phyloP scores from a whole-genome alignment of 1,140 invertebrate genomes.

The Zaprionus taronus region DNA sequence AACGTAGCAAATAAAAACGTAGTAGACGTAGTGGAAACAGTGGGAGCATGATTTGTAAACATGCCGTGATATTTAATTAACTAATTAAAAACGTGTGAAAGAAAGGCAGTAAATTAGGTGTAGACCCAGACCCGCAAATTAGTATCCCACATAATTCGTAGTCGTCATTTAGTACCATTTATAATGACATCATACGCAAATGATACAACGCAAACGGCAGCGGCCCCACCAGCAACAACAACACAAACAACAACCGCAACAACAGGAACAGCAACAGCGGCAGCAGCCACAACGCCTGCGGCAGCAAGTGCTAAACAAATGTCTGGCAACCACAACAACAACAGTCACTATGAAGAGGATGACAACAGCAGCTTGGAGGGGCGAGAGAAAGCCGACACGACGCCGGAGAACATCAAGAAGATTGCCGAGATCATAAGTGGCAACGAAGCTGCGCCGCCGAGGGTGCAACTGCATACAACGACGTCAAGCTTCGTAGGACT shows the following conservation, averaged over 20 bases:
- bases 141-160: constrained; percentile 24
- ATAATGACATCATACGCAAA: constrained; percentile 81
- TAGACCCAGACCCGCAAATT: constrained; percentile 19
- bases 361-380: constrained; percentile 76
- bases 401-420: constrained; percentile 82
- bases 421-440: constrained; percentile 78
- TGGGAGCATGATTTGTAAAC: constrained; percentile 46
- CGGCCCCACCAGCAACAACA: constrained; percentile 48
- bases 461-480: constrained; percentile 31
- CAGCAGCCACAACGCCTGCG: constrained; percentile 10
- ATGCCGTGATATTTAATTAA: constrained; percentile 65
- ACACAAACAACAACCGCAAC: constrained; percentile 23
- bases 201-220: constrained; percentile 66
- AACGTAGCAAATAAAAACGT: constrained; percentile 36
- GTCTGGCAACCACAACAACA: constrained; percentile 47
- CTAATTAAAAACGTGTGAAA: constrained; percentile 64
- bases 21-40: constrained; percentile 43
- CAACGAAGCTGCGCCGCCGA: constrained; percentile 33
- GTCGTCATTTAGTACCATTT: constrained; percentile 44
- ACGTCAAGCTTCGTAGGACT: constrained; percentile 63
- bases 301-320: constrained; percentile 46
- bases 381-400: constrained; percentile 77
- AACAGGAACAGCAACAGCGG: constrained; percentile 22
- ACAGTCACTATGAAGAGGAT: constrained; percentile 49
- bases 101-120: constrained; percentile 50